phyloP scores from a whole-genome alignment of 1,140 invertebrate species.

The Trypoxylus dichotomus region DNA sequence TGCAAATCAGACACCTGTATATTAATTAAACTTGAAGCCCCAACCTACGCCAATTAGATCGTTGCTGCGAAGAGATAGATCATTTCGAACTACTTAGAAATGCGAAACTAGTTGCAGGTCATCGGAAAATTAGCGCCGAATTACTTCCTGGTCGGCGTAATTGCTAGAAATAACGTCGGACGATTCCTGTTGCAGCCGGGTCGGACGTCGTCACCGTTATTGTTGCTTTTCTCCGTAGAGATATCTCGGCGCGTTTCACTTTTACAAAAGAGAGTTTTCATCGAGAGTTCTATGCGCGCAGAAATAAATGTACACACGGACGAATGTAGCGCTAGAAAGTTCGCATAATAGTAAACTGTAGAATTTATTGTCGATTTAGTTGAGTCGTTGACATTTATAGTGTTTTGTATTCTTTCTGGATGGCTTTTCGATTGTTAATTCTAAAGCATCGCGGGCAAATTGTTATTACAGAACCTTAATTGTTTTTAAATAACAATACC shows the following conservation, averaged over 20 bases:
- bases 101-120: not conserved
- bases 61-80: no score
- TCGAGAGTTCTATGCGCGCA: conserved; percentile 5
- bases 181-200: not conserved
- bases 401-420: not conserved
- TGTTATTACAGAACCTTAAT: no score
- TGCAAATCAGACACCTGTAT: no score
- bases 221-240: conserved; percentile 1
- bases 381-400: not conserved
- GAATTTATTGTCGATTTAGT: not conserved
- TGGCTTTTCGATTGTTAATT: not conserved
- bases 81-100: not conserved
- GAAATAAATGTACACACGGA: not conserved
- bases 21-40: not conserved
- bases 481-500: no score
- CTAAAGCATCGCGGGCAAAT: not conserved
- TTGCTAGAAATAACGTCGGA: not conserved
- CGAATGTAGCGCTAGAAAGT: conserved; percentile 4
- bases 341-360: not conserved
- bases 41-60: no score
- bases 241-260: conserved; percentile 4
- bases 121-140: not conserved
- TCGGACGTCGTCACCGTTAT: not conserved
- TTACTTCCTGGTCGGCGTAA: not conserved
- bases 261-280: conserved; percentile 22